Evolutionary conservation across 2,113 vertebrate species (phyloP), one percentile per base, ranked within the genome.

Genomic region (Balaenoptera acutorostrata): DNA sequence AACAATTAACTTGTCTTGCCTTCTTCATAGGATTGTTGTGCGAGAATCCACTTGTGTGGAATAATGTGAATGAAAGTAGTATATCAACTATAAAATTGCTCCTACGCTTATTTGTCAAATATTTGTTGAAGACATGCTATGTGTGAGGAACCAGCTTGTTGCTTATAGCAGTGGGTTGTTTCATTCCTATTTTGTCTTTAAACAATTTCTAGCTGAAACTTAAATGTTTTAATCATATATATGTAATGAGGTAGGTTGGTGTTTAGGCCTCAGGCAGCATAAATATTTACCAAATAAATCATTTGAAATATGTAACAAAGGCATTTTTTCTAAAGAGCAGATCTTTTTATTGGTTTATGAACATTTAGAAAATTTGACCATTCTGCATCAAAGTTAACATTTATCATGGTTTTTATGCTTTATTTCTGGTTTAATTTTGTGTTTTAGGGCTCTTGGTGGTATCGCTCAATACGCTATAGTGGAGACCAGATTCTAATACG

Each of bases 401-500:
- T 91, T 91, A 55, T 83, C 46, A 1, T 68, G 31, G 15, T 92
- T 96, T 96, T 96, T 36, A 71, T 84, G 15, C 12, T 85, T 95
- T 84, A 52, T 88, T 95, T 95, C 46, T 95, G 89, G 11, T 63
- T 90, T 59, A 80, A 88, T 94, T 96, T 84, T 97, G 86, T 96
- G 0, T 96, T 66, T 95, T 95, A 99, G 99, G 99, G 99, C n/a
- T 99, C 99, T 14, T 99, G 99, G 99, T 99, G 99, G 99, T 99
- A 99, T 98, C 99, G 99, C 81, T 99, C 99, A 14, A 99, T 99
- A 98, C 99, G 99, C 83, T 99, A 99, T 88, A 99, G 99, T 14
- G 99, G 99, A 57, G 99, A 99, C 97, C 99, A 99, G 98, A 99
- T 99, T 98, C 99, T 99, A 97, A 99, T 99, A 93, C 99, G 99